Conservation (phyloP, 2,888 invertebrate species). For the Pilophorus perplexus region DNA sequence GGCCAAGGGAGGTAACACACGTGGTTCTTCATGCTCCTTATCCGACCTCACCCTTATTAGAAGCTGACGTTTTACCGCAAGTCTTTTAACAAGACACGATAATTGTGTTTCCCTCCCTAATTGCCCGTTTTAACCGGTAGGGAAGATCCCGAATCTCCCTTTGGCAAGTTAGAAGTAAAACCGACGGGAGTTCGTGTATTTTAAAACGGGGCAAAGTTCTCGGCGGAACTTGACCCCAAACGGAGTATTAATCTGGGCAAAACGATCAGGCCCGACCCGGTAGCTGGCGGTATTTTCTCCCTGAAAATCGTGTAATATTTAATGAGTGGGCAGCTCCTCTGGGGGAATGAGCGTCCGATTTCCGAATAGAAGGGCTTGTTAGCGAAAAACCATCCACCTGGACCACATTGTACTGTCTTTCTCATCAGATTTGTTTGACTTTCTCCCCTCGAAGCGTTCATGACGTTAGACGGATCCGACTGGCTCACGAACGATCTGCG, state of each 20-base stretch:
- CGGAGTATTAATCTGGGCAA: slow-evolving; percentile 21
- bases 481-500: slow-evolving; percentile 13
- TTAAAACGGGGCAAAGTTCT: slow-evolving; percentile 26
- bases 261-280: slow-evolving; percentile 10
- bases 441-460: slow-evolving; percentile 25
- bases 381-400: slow-evolving; percentile 8
- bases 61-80: no score
- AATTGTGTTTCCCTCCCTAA: neutral
- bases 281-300: slow-evolving; percentile 23
- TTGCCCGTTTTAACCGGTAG: neutral
- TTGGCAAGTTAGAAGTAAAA: neutral
- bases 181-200: slow-evolving; percentile 10
- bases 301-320: slow-evolving; percentile 37
- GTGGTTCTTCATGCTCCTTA: no score
- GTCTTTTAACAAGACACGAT: neutral
- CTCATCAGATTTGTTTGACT: slow-evolving; percentile 26
- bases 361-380: slow-evolving; percentile 20
- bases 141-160: slow-evolving; percentile 18
- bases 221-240: slow-evolving; percentile 14
- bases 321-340: slow-evolving; percentile 20
- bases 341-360: slow-evolving; percentile 4
- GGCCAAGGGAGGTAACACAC: no score
- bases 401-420: neutral
- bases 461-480: slow-evolving; percentile 16
- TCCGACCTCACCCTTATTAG: no score